Base-by-base conservation (phyloP, 1,140 invertebrate species). In the Apocrypta bakeri region DNA sequence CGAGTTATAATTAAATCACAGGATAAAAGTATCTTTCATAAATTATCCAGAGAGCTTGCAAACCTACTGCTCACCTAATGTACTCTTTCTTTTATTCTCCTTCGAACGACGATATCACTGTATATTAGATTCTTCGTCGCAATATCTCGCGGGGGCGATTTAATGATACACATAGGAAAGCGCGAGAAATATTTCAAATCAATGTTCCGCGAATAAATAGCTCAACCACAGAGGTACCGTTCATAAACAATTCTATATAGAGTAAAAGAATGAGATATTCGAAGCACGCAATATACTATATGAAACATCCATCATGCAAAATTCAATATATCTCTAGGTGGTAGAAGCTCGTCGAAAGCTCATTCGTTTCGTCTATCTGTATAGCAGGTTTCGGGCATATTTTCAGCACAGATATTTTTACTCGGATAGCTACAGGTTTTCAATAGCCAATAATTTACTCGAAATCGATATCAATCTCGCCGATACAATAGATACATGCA, bases 291-390 rank as follows among this genome's bases (percentile, higher is more conserved):
- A 69, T 69, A 69, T 69, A 33, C 33, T 56, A 11, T 29, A 64
- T 63, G 27, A 33, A 64, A 42, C 75, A 78, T 78, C 75, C 21
- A 78, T 78, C 75, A 78, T 68, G 75, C 63, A 68, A 68, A 78
- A 68, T 78, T 63, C 63, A 76, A 76, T 76, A 76, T 76, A 37
- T 76, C 12, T 11, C 48, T 9, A 29, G 25, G 42, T 2, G 3
- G n/a, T 14, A 37, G n/a, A 29, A 66, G 63, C 33, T 68, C 33
- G 25, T 66, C 8, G 75, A 40, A 61, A 76, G 31, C 72, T 74
- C 69, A 1, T 11, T 21, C 21, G 63, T n/a, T n/a, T n/a, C n/a
- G n/a, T n/a, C n/a, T n/a, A n/a, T n/a, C n/a, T n/a, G n/a, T n/a
- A n/a, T n/a, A n/a, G n/a, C n/a, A n/a, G 66, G 7, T 29, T 69